Evolutionary conservation across 2,113 vertebrate genomes (phyloP), one percentile per base, ranked within the genome.

Genomic region (Semnopithecus entellus): DNA sequence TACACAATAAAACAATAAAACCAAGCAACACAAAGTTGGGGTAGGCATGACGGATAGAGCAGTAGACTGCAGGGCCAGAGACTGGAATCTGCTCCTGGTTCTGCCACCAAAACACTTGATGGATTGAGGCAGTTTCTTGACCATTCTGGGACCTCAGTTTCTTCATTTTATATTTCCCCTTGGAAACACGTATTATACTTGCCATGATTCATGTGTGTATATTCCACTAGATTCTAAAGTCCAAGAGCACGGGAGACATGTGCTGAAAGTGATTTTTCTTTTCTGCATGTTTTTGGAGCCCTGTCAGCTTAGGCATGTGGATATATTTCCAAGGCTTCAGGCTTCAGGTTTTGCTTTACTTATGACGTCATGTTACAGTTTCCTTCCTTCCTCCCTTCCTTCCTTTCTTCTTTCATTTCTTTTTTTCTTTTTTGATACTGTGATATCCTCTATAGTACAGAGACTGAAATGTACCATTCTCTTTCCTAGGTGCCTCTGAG

Each of bases 401-500:
- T 22, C 17, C 11, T n/a, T 22, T 2, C 68, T 14, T 8, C 20
- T 13, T 23, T n/a, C 13, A 6, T 30, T 35, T 20, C 11, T 22
- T 9, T 6, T 55, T 27, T 50, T 10, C 35, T 25, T 35, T 27
- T 38, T 1, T 20, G 25, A 52, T 8, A 59, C 22, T 59, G 2
- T 3, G 4, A 7, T 38, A 2, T 64, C 3, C 14, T 81, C 32
- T n/a, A 23, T 32, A 48, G 32, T 32, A 2, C 10, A 38, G 0
- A 81, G 59, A 66, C 18, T 59, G 10, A 92, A 88, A 81, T 2
- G 9, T 55, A 8, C 40, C 4, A 6, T 78, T 90, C 16, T 81
- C 45, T 84, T 76, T 1, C 16, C 38, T 32, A 3, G 43, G 13
- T 32, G 18, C 48, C 25, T 82, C 48, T 72, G 48, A 85, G 17